These are phyloP conservation scores for Natrix natrix DNA, from an alignment of 2,797 vertebrate genomes.

Conservation along the genomic window DNA sequence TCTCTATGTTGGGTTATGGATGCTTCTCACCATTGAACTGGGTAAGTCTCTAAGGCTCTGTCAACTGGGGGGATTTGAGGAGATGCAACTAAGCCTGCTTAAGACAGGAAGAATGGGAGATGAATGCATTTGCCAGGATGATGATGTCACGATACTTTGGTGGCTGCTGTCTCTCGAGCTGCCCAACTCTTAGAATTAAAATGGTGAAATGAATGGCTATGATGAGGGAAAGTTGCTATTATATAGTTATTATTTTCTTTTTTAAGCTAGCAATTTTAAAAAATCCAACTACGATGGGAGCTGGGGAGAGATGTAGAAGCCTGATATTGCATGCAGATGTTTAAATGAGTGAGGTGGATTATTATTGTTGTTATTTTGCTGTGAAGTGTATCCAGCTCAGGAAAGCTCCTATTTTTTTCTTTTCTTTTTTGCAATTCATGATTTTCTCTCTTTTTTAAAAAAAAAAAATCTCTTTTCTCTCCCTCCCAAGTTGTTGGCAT, in stretches of 20 bases:
- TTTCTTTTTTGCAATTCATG: too few species aligned
- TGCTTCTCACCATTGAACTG: background rate
- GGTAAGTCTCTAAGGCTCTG: slow-evolving; percentile 2
- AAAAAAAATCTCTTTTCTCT: background rate
- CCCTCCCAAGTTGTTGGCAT: background rate
- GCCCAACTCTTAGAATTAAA: background rate
- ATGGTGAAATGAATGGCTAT: background rate
- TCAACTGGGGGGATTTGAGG: background rate
- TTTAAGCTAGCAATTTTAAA: background rate
- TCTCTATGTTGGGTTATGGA: background rate
- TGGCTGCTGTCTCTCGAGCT: background rate
- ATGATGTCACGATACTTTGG: background rate
- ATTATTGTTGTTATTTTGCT: too few species aligned
- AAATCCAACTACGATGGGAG: background rate
- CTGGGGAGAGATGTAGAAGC: background rate
- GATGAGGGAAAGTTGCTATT: background rate
- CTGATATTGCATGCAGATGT: background rate
- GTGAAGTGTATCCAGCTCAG: background rate
- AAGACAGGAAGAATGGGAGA: background rate
- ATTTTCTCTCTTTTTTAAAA: background rate
- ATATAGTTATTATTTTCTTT: background rate
- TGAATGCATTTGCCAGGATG: background rate
- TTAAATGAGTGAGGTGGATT: background rate
- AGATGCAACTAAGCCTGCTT: background rate
- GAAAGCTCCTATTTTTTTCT: too few species aligned